A percentile compares a stretch with the other conserved stretches of the same genome.
Conservation (phyloP, 2,888 invertebrate species). For the Morpho achilles region DNA sequence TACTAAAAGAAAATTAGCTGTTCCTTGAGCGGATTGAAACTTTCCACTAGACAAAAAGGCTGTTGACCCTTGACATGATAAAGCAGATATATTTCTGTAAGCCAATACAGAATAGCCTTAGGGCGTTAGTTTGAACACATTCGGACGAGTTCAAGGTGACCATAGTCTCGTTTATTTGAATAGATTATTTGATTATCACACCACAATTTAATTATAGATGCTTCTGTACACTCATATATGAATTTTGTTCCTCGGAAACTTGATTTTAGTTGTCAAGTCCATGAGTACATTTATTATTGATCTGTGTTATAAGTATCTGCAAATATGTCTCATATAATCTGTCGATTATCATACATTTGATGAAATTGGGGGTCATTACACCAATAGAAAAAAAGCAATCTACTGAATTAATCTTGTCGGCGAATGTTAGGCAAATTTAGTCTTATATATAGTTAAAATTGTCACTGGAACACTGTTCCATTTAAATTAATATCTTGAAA, state of each 20-base stretch:
- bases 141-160: conserved; percentile 60
- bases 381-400: background rate
- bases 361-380: background rate
- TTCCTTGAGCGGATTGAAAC: conserved; percentile 7
- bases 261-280: background rate
- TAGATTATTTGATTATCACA: conserved; percentile 36
- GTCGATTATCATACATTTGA: background rate
- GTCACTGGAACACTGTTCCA: too few species aligned
- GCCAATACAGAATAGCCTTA: conserved; percentile 21
- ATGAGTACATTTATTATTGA: too few species aligned
- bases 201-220: conserved; percentile 16
- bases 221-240: conserved; percentile 14
- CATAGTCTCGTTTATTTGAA: conserved; percentile 21
- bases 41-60: conserved; percentile 18
- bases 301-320: too few species aligned
- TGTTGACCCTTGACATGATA: conserved; percentile 21
- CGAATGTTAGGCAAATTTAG: background rate
- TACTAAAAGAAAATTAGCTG: conserved; percentile 24
- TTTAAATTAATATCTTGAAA: too few species aligned
- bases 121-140: conserved; percentile 48
- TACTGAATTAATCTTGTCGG: background rate
- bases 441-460: too few species aligned
- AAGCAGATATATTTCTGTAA: conserved; percentile 15
- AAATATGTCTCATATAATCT: too few species aligned
- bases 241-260: conserved; percentile 32